Base-by-base conservation (phyloP, 2,797 vertebrate species). In the Cichlasoma orientale region DNA sequence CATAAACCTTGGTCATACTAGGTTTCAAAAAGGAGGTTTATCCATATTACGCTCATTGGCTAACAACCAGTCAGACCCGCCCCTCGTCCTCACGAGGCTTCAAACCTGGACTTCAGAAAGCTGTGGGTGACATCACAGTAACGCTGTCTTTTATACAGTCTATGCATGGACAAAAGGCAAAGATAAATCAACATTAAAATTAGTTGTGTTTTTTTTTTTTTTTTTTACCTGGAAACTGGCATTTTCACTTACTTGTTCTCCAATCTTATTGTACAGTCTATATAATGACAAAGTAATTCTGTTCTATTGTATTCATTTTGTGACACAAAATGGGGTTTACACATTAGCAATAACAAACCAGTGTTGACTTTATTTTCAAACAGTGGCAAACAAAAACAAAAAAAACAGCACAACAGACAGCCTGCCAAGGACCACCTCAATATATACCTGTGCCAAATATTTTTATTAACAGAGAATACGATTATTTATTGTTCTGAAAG, bases 371-470 rank as follows among this genome's bases (percentile, higher is more conserved):
- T 9, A 61, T 61, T 61, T 25, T 18, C 18, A 63, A 44, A 41
- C 36, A 5, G 21, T 25, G 36, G 3, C 38, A 11, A 11, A 29
- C 27, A n/a, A n/a, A n/a, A n/a, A n/a, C n/a, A n/a, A 10, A 38
- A 25, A 63, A 63, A 63, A 10, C 36, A 1, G 21, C 58, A 61
- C 4, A 38, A 11, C 36, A 63, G 9, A 63, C 21, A 41, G 11
- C 11, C 11, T 41, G 38, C 3, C 13, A 41, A 41, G 11, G 59
- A 63, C 7, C 0, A 0, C 14, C 23, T 27, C 21, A 7, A 7
- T 41, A 13, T 13, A 12, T 11, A 38, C 10, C 36, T 25, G 59
- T 63, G 38, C 14, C 25, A 25, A 44, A 63, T 18, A 18, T 63
- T 38, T 38, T 38, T 38, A 38, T 38, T 38, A 38, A 11, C 3